Evolutionary conservation across 2,888 invertebrate genomes (phyloP), one percentile per base, ranked within the genome.

Genomic region (Idaea dimidiata): DNA sequence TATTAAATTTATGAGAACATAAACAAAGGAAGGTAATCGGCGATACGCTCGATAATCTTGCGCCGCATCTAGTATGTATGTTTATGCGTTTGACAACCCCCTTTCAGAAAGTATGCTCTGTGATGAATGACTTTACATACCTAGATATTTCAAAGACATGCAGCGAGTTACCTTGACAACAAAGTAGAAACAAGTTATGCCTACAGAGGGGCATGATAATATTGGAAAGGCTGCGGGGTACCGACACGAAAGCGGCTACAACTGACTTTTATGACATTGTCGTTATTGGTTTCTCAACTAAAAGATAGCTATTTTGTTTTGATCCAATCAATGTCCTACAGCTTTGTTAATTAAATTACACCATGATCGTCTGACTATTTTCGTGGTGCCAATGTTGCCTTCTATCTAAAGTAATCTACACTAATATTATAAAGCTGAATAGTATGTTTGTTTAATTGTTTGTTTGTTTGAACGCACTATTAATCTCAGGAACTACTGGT

Each of bases 1-100:
- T 84, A 80, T 83, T 82, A 79, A 81, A 78, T 80, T 68, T 70
- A 55, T 59, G 18, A 18, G 7, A 58, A 55, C 31, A 17, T 57
- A 61, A 58, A 54, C 54, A 61, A 64, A 59, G 56, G 18, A 54
- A 57, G 54, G 53, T 14, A 59, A 18, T 17, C 24, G 57, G 10
- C 14, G 43, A 43, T 43, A 43, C 43, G 43, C 43, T 43, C 57
- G 53, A 62, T 62, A 59, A 54, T 61, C 62, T 57, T 65, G 60
- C 60, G 60, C 57, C 17, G 57, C 18, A 56, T 56, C 10, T 18
- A 56, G 56, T 10, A 24, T 24, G 24, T 24, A 24, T 5, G 18
- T n/a, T 16, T 18, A 17, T 57, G 17, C 43, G 56, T 18, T 56
- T 56, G 56, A 17, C 56, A 56, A 56, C 18, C 17, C 18, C 18